Evolutionary conservation across 1,140 invertebrate species (phyloP).

Genomic region (Parapsyche elsis): DNA sequence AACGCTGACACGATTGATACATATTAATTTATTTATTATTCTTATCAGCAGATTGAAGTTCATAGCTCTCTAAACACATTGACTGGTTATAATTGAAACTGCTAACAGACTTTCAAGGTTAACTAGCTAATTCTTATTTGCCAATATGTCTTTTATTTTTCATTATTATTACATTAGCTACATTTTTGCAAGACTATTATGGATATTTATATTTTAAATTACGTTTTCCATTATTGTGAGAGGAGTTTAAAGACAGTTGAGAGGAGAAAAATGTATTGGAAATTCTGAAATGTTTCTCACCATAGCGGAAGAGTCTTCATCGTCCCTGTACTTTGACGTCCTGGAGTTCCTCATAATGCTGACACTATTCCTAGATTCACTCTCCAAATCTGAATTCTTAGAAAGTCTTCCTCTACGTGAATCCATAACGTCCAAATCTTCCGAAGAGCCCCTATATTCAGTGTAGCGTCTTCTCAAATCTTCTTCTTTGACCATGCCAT

Average conservation of each 20-base stretch:
- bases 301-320: constrained; percentile 39
- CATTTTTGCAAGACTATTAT: no score
- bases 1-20: no score
- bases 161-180: no score
- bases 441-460: constrained; percentile 65
- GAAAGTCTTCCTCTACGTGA: constrained; percentile 16
- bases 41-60: neutral
- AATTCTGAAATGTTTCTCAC: constrained; percentile 10
- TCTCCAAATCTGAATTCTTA: constrained; percentile 33
- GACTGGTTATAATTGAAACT: neutral
- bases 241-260: no score
- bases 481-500: constrained; percentile 64
- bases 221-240: neutral
- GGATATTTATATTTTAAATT: neutral
- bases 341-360: constrained; percentile 59
- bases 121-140: neutral
- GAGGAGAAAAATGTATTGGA: neutral
- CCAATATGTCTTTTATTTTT: neutral
- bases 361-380: constrained; percentile 56
- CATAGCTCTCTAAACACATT: neutral
- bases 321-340: constrained; percentile 58
- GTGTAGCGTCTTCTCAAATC: constrained; percentile 68
- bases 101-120: neutral
- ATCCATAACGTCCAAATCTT: constrained; percentile 31
- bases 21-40: no score